These are phyloP conservation scores for Ispidina picta DNA, from an alignment of 2,797 vertebrate genomes.

Conservation along the genomic window DNA sequence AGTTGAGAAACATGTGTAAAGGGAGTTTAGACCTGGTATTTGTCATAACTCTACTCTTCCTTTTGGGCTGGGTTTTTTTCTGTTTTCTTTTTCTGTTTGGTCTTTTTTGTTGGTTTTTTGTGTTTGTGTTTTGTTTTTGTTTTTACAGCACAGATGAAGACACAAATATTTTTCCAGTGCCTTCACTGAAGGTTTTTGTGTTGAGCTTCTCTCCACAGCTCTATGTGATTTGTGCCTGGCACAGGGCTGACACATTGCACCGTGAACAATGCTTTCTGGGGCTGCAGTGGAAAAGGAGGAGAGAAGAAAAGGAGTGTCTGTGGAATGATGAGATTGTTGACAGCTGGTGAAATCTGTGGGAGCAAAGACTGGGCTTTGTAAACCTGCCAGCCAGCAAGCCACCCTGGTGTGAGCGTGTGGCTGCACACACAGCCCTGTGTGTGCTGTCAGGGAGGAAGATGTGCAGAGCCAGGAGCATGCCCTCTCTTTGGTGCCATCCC, in stretches of 20 bases:
- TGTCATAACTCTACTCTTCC: not conserved
- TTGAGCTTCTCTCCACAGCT: not conserved
- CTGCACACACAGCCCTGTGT: accelerated
- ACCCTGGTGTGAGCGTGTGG: accelerated
- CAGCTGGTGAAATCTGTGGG: not conserved
- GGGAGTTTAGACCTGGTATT: not conserved
- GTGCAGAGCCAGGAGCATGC: not conserved
- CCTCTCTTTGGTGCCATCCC: not conserved
- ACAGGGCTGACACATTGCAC: not conserved
- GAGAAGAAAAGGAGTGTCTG: not conserved
- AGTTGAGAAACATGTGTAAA: not conserved
- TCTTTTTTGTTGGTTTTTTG: too few relatives aligned
- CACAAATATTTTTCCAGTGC: not conserved
- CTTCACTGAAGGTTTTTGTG: not conserved
- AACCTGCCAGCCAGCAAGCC: not conserved
- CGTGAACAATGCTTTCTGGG: not conserved
- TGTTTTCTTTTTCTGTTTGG: too few relatives aligned
- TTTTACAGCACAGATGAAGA: not conserved
- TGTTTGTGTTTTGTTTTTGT: not conserved
- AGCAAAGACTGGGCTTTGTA: not conserved
- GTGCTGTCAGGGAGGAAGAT: not conserved
- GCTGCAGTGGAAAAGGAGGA: not conserved
- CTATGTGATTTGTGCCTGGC: not conserved
- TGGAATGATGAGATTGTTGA: not conserved
- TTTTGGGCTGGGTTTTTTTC: not conserved